Conservation (phyloP, 2,797 vertebrate species). For the Telmatherina bonti region DNA sequence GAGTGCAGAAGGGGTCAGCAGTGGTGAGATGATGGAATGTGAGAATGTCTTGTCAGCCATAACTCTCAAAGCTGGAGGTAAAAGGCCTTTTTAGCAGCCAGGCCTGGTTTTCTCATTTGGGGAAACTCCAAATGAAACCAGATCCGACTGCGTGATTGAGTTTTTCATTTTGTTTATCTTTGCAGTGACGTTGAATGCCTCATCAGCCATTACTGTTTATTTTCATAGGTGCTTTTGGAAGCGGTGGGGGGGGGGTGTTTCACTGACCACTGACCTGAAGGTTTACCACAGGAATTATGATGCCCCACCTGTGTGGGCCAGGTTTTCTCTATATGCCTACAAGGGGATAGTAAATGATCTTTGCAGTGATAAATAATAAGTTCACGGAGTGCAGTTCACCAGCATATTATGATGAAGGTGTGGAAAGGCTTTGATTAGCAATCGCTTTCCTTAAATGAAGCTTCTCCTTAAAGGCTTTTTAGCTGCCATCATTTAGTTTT, state of each 20-base stretch:
- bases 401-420: not conserved
- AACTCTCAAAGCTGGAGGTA: conserved; percentile 69
- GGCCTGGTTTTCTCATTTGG: conserved; percentile 80
- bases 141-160: conserved; percentile 71
- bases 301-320: conserved; percentile 28
- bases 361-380: not conserved
- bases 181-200: conserved; percentile 72
- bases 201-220: conserved; percentile 75
- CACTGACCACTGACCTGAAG: conserved; percentile 45
- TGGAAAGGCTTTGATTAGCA: not conserved
- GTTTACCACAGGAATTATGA: conserved; percentile 44
- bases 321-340: conserved; percentile 7
- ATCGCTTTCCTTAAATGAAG: too few relatives aligned
- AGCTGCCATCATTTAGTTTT: too few relatives aligned
- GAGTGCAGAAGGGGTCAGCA: conserved; percentile 19
- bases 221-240: conserved; percentile 68
- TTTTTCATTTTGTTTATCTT: conserved; percentile 78
- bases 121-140: conserved; percentile 64
- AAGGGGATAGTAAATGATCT: not conserved
- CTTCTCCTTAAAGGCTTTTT: too few relatives aligned
- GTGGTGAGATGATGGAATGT: conserved; percentile 62
- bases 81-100: conserved; percentile 60
- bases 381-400: not conserved
- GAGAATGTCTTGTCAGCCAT: conserved; percentile 72
- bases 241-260: conserved; percentile 51